Conservation (phyloP, 2,113 vertebrate species). For the Syngnathoides biaculeatus region DNA sequence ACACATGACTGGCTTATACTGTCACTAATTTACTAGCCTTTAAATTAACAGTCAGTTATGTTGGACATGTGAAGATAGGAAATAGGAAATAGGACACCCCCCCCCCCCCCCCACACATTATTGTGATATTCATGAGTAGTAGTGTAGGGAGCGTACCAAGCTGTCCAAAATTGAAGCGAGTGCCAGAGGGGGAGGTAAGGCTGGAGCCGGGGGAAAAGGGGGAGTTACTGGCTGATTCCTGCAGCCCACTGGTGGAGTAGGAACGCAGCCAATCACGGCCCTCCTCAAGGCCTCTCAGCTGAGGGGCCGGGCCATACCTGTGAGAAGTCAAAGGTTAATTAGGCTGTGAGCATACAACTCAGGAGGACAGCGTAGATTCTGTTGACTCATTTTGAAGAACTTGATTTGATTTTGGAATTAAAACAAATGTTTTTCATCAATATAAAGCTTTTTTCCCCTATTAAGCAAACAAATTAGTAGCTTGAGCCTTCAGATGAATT, state of each 20-base stretch:
- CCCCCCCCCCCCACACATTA: too few species aligned
- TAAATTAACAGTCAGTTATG: neutral
- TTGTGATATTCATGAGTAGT: neutral
- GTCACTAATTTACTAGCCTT: neutral
- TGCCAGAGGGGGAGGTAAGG: constrained; percentile 91
- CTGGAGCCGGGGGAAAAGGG: constrained; percentile 94
- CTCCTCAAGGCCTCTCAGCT: constrained; percentile 89
- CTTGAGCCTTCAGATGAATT: constrained; percentile 21
- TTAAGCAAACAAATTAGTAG: constrained; percentile 36
- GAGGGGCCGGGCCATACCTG: constrained; percentile 88
- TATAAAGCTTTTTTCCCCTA: constrained; percentile 2
- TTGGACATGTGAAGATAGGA: neutral
- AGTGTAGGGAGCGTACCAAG: constrained; percentile 76
- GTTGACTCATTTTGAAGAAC: neutral
- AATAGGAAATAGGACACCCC: too few species aligned
- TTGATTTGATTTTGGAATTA: constrained; percentile 14
- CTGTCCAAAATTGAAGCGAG: constrained; percentile 92
- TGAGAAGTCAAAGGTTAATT: constrained; percentile 29
- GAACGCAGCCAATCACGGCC: constrained; percentile 94
- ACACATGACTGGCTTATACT: neutral
- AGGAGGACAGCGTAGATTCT: neutral
- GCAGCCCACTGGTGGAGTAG: constrained; percentile 89
- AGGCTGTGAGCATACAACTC: neutral
- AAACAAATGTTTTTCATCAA: constrained; percentile 12
- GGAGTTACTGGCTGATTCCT: constrained; percentile 86